Evolutionary conservation across 2,888 invertebrate species (phyloP).

Genomic region (Acheta domesticus): DNA sequence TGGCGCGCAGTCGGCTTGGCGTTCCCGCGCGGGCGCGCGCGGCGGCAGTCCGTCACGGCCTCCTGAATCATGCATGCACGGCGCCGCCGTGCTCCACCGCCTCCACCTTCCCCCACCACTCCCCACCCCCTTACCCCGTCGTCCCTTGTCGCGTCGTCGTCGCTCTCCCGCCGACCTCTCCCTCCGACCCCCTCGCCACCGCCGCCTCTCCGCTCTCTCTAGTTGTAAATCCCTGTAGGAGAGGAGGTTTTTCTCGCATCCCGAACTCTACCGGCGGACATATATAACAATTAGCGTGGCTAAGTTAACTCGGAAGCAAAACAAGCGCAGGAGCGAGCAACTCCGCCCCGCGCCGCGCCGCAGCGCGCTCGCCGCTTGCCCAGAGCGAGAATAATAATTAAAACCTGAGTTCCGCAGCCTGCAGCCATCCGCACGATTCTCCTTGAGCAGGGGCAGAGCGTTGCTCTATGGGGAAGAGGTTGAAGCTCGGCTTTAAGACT

Average conservation of each 20-base stretch:
- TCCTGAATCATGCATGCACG: background rate
- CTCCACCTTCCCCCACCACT: background rate
- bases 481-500: too few species aligned
- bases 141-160: background rate
- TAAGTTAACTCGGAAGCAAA: background rate
- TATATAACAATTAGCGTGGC: background rate
- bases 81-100: background rate
- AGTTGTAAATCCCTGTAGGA: background rate
- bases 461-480: too few species aligned
- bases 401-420: too few species aligned
- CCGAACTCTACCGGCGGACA: conserved; percentile 11
- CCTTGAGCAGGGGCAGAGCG: too few species aligned
- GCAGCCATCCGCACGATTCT: too few species aligned
- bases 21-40: too few species aligned
- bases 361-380: too few species aligned
- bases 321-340: background rate
- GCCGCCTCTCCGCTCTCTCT: background rate
- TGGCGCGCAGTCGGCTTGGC: too few species aligned
- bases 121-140: background rate
- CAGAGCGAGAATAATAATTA: too few species aligned
- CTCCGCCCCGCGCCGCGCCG: background rate
- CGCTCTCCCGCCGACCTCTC: background rate
- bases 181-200: background rate
- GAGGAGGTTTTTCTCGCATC: background rate
- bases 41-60: too few species aligned